Percentiles rank a stretch among this genome's conserved stretches.
phyloP scores from a whole-genome alignment of 2,888 invertebrate genomes.

The Noctua fimbriata region DNA sequence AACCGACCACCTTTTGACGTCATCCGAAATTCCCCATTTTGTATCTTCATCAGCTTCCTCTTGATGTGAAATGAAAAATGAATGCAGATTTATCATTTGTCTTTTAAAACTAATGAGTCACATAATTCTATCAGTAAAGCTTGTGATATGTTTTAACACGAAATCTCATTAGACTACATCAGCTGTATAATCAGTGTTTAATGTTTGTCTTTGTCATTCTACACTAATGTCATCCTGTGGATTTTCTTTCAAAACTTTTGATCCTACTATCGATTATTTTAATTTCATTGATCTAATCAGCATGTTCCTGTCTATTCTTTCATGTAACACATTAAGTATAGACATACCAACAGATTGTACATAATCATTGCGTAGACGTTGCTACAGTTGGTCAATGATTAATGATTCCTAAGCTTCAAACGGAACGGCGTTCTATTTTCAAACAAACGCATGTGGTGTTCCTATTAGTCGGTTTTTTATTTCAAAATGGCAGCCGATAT shows the following conservation, averaged over 20 bases:
- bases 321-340: slow-evolving; percentile 41
- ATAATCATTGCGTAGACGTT: slow-evolving; percentile 69
- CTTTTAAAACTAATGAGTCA: slow-evolving; percentile 68
- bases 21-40: slow-evolving; percentile 51
- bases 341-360: slow-evolving; percentile 52
- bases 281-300: slow-evolving; percentile 1
- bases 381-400: slow-evolving; percentile 81
- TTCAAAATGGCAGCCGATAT: slow-evolving; percentile 87
- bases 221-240: slow-evolving; percentile 32
- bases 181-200: slow-evolving; percentile 59
- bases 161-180: slow-evolving; percentile 64
- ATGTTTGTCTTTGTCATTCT: slow-evolving; percentile 57
- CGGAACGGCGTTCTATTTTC: slow-evolving; percentile 83
- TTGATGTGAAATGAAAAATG: slow-evolving; percentile 65
- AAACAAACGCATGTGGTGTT: slow-evolving; percentile 77
- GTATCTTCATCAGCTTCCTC: slow-evolving; percentile 60
- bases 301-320: slow-evolving; percentile 26
- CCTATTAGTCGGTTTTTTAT: slow-evolving; percentile 84
- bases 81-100: slow-evolving; percentile 64
- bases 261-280: slow-evolving; percentile 1
- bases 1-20: slow-evolving; percentile 52
- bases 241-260: slow-evolving; percentile 14
- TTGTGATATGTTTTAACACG: slow-evolving; percentile 62
- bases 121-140: slow-evolving; percentile 68
- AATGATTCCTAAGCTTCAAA: slow-evolving; percentile 84